Conservation (phyloP, 2,797 vertebrate species). For the Macropus fuliginosus region DNA sequence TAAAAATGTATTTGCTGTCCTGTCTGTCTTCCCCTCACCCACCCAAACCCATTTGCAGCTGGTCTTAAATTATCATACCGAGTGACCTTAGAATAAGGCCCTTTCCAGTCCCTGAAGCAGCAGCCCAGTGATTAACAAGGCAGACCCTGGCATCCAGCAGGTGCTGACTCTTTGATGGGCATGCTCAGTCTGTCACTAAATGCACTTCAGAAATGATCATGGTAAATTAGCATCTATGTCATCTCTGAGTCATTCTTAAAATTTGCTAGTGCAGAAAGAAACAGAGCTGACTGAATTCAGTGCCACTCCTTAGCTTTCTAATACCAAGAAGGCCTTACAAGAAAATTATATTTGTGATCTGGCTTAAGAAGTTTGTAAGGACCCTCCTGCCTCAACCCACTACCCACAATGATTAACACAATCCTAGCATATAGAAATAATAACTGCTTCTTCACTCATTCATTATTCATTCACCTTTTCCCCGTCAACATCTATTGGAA, state of each 20-base stretch:
- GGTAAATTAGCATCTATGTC: background rate
- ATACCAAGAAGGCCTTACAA: background rate
- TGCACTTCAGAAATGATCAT: background rate
- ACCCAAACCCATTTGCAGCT: background rate
- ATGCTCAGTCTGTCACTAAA: background rate
- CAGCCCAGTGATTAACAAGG: background rate
- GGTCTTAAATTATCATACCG: background rate
- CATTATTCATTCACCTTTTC: no score
- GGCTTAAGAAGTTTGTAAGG: background rate
- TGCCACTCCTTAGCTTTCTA: background rate
- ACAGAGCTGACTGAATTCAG: constrained; percentile 16
- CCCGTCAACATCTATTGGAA: no score
- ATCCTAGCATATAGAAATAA: no score
- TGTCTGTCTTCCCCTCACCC: background rate
- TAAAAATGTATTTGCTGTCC: background rate
- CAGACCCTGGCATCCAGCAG: background rate
- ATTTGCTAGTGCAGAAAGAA: background rate
- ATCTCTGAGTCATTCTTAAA: constrained; percentile 25
- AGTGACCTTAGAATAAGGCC: background rate
- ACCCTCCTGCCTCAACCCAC: background rate
- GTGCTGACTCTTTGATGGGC: background rate
- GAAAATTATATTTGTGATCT: constrained; percentile 15
- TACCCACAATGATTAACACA: no score
- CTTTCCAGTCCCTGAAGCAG: background rate
- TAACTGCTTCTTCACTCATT: no score